Evolutionary conservation across 2,888 invertebrate species (phyloP), one percentile per base, ranked within the genome.

Genomic region (Drosophila mimetica): DNA sequence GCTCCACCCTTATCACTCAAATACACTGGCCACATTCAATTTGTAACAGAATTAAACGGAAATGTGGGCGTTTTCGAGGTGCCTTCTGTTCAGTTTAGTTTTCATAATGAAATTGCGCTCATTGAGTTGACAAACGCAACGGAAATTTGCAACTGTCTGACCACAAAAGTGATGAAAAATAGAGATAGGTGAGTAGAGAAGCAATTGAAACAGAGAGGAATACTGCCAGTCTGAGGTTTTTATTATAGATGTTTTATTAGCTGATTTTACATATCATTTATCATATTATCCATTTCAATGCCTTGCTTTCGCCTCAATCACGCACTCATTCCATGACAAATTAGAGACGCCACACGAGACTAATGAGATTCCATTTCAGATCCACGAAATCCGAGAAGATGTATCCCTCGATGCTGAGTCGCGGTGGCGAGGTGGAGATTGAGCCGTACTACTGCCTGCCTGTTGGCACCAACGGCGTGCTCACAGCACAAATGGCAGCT

Each of bases 361-460:
- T 60, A 54, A 70, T 54, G 48, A 50, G 37, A 41, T 44, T 60
- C 32, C 46, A 37, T 53, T 67, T 47, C 94, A 97, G 97, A 92
- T 98, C 98, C 41, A 98, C 98, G 16, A 98, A 98, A 92, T 98
- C 98, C 9, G 98, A 98, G 92, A 97, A 98, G 92, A 93, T 97
- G 91, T 98, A 98, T 91, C 97, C 97, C 34, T 97, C 97, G 71
- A 97, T 97, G 97, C 92, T 97, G 86, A 96, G 95, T 83, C 93
- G 96, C 72, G 96, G 95, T 88, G 94, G 95, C 79, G 94, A 96
- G 86, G 96, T 96, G 67, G 97, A 97, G 90, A 95, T 96, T 75
- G 97, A 97, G 90, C 96, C 96, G 0, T 96, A 96, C 91, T 96
- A 96, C 91, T 96, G 96, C 91, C 93, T 96, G 76, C 96, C 96